phyloP scores from a whole-genome alignment of 2,888 invertebrate genomes.

The Anagyrus pseudococci region DNA sequence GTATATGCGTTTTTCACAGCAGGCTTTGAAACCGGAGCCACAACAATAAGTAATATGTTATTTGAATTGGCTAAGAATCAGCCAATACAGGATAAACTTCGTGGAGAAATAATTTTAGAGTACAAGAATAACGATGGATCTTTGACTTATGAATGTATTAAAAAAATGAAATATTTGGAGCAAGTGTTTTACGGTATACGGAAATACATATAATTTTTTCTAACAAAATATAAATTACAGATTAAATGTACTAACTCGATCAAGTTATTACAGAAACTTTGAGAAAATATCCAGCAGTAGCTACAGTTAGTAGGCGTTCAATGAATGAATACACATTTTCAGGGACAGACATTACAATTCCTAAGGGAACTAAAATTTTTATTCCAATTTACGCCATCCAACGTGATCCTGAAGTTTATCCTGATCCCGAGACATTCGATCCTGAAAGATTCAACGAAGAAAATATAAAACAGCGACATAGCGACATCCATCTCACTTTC shows the following conservation, averaged over 20 bases:
- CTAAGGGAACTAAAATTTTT: conserved; percentile 38
- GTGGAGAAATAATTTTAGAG: conserved; percentile 54
- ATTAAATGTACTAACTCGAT: too few relatives aligned
- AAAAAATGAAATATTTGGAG: conserved; percentile 60
- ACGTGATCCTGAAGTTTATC: conserved; percentile 45
- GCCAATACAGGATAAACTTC: conserved; percentile 56
- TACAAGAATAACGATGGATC: conserved; percentile 49
- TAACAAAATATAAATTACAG: too few relatives aligned
- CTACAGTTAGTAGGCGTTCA: conserved; percentile 52
- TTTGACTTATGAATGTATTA: conserved; percentile 58
- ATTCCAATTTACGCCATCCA: conserved; percentile 47
- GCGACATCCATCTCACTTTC: conserved; percentile 44
- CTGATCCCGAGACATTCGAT: conserved; percentile 47
- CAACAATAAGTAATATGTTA: conserved; percentile 58
- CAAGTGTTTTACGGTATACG: conserved; percentile 49
- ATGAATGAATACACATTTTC: conserved; percentile 44
- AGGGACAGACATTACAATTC: conserved; percentile 45
- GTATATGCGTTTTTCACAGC: conserved; percentile 62
- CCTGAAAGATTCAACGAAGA: conserved; percentile 48
- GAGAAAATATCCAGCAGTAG: conserved; percentile 60
- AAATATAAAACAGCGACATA: conserved; percentile 36
- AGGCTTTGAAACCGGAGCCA: conserved; percentile 63
- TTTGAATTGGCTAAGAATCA: conserved; percentile 60
- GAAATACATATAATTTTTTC: too few relatives aligned
- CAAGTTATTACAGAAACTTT: conserved; percentile 47